Evolutionary conservation across 2,797 vertebrate species (phyloP), one percentile per base, ranked within the genome.

Genomic region (Argentina silus): DNA sequence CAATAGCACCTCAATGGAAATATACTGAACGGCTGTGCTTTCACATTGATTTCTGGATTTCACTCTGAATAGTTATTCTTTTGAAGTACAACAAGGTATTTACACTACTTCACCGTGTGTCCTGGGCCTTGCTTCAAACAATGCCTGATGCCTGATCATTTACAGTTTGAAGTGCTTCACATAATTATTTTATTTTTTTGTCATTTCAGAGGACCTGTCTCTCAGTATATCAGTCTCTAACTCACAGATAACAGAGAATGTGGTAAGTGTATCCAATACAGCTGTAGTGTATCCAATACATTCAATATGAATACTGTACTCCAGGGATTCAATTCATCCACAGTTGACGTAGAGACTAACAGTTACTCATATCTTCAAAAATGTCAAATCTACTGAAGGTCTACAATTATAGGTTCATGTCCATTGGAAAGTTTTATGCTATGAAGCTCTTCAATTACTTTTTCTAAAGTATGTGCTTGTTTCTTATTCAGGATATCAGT

Each of bases 151-250:
- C 10, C 7, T 45, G 21, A 27, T 11, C 7, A 69, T 56, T 69
- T 7, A 61, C 15, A 11, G 17, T 19, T 12, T 23, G 5, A 3
- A 12, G 17, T n/a, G 57, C 57, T 7, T 27, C 43, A 12, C 23
- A 23, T 36, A 11, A 15, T 50, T 47, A 48, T 10, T 66, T 42
- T 55, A 61, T 81, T 81, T 19, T 67, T 45, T 79, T 87, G 70
- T 85, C 77, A 84, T 78, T 45, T 75, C 93, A 96, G 96, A 95
- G 79, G 95, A 96, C 65, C 77, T 96, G 8, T 95, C 93, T 66
- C 84, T 95, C 76, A 96, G 94, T 89, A 96, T 96, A 89, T 96
- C 96, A 51, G 95, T 96, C 84, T 96, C 95, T 78, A 96, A 95
- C 73, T 96, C 93, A 82, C 95, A 96, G 83, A 93, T 97, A 44